Evolutionary conservation across 2,797 vertebrate species (phyloP).

Genomic region (Ambastaia sidthimunki): DNA sequence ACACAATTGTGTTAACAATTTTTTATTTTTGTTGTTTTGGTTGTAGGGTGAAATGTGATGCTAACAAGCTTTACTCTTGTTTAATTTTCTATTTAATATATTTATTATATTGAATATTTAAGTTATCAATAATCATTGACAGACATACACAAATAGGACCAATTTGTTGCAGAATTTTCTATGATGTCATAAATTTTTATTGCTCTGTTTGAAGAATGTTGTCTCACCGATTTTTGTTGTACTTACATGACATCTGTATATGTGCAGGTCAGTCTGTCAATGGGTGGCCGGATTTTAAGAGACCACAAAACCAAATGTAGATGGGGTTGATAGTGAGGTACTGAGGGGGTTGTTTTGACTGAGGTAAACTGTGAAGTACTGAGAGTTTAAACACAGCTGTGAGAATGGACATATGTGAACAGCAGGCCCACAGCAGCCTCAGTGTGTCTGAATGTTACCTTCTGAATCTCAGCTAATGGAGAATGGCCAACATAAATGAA

Average conservation of each 20-base stretch:
- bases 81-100: background rate
- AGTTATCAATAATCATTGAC: too few relatives aligned
- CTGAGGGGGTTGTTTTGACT: constrained; percentile 16
- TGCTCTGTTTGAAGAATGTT: background rate
- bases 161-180: background rate
- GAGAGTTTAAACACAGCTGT: constrained; percentile 62
- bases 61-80: too few relatives aligned
- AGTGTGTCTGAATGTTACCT: constrained; percentile 26
- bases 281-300: constrained; percentile 18
- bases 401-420: constrained; percentile 44
- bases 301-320: constrained; percentile 26
- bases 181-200: constrained; percentile 14
- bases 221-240: constrained; percentile 20
- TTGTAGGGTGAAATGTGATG: too few relatives aligned
- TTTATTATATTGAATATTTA: background rate
- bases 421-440: constrained; percentile 14
- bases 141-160: background rate
- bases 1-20: too few relatives aligned
- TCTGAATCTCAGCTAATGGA: background rate
- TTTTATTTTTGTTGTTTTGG: too few relatives aligned
- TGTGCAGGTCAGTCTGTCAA: constrained; percentile 26
- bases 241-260: constrained; percentile 23
- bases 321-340: constrained; percentile 37
- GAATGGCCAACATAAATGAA: background rate
- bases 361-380: constrained; percentile 56